Base-by-base conservation (phyloP, 2,797 vertebrate genomes). In the Sparus aurata region DNA sequence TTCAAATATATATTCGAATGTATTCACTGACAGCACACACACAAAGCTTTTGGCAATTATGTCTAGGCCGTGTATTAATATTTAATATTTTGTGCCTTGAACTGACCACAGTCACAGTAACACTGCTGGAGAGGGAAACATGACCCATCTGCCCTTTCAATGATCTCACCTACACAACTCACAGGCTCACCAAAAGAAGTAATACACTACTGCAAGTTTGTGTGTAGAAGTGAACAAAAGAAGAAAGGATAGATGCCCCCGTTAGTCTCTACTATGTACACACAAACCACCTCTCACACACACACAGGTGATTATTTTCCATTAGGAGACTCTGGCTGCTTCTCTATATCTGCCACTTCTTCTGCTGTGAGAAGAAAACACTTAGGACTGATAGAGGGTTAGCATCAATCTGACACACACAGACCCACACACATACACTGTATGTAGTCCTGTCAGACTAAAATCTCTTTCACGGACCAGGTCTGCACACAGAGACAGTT, bases 271-370 rank as follows among this genome's bases (percentile, higher is more conserved):
- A 11, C 34, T n/a, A 16, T 6, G 50, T 13, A 18, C 59, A 43
- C 16, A 69, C 55, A 72, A 49, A 67, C 20, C 53, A 15, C 72
- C 41, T 53, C 64, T 25, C 23, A 49, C 18, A 50, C 13, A 72
- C 60, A 68, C 60, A 64, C 71, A 80, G 61, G 55, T 71, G 64
- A 84, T 83, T 87, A 85, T 80, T 88, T 87, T 85, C 75, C 75
- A 86, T 87, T 78, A 66, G 54, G 73, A 57, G 46, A 54, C 41
- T 71, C 50, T 54, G 25, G 46, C 54, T 73, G 59, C 59, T 66
- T 77, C 62, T 79, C 65, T 78, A 61, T 27, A 67, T 70, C 75
- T 73, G 58, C 30, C 63, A 85, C 75, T 64, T 79, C 20, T 57
- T 68, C 53, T 47, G 25, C 46, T 55, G 50, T 64, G 73, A 73